These are phyloP conservation scores for Choristoneura fumiferana DNA, from an alignment of 1,140 invertebrate genomes.

Conservation along the genomic window DNA sequence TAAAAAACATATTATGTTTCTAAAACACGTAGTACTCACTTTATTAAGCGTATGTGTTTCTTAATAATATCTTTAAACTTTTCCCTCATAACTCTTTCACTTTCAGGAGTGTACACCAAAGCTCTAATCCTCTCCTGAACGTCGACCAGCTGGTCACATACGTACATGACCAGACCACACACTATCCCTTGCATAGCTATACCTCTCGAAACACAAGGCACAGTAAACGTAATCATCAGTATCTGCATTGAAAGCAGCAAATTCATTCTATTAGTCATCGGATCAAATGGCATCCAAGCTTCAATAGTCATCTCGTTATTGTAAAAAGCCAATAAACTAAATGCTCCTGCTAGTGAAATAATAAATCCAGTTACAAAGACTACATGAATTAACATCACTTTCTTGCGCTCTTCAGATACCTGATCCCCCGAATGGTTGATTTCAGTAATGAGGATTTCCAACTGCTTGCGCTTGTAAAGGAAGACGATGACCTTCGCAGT, in stretches of 20 bases:
- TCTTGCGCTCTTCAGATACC: conserved; percentile 38
- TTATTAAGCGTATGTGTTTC: conserved; percentile 59
- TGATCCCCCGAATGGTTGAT: conserved; percentile 53
- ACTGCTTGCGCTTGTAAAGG: conserved; percentile 37
- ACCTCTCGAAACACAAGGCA: conserved; percentile 47
- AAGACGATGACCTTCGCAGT: conserved; percentile 52
- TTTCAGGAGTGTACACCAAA: conserved; percentile 40
- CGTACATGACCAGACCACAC: conserved; percentile 59
- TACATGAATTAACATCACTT: conserved; percentile 44
- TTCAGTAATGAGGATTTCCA: conserved; percentile 42
- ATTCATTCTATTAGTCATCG: conserved; percentile 40
- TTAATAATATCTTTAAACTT: conserved; percentile 52
- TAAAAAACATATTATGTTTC: background rate
- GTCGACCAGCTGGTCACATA: conserved; percentile 60
- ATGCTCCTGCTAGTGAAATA: conserved; percentile 32
- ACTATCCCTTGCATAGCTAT: conserved; percentile 57
- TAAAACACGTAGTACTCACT: conserved; percentile 34
- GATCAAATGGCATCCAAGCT: conserved; percentile 63
- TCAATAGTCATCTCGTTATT: conserved; percentile 52
- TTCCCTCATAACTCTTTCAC: conserved; percentile 33
- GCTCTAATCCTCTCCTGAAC: conserved; percentile 42
- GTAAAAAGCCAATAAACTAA: conserved; percentile 40
- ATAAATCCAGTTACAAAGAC: conserved; percentile 40
- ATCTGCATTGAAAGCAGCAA: conserved; percentile 46
- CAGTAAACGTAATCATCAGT: conserved; percentile 35